Conservation (phyloP, 2,113 vertebrate species). For the Misgurnus anguillicaudatus region DNA sequence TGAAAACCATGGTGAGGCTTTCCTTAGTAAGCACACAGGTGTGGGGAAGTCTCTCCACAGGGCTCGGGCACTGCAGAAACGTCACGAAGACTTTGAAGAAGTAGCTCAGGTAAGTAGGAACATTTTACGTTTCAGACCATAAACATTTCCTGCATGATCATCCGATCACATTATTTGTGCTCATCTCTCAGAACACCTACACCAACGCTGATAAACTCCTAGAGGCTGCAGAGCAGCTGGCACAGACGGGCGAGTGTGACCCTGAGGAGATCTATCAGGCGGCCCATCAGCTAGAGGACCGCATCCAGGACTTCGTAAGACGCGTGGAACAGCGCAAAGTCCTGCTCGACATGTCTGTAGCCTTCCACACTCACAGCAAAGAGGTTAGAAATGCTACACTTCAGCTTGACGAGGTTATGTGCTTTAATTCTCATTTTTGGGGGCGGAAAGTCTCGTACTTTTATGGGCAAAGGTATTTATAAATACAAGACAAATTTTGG, state of each 20-base stretch:
- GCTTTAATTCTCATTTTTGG: too few relatives aligned
- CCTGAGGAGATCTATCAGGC: constrained; percentile 98
- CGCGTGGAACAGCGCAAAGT: constrained; percentile 96
- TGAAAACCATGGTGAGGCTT: constrained; percentile 97
- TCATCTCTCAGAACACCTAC: constrained; percentile 86
- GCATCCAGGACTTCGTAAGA: constrained; percentile 97
- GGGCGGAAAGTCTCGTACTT: too few relatives aligned
- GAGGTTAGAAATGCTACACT: constrained; percentile 70
- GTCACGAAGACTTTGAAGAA: constrained; percentile 97
- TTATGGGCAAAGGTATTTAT: too few relatives aligned
- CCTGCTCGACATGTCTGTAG: constrained; percentile 96
- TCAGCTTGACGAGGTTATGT: neutral
- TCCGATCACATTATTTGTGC: neutral
- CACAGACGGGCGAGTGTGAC: constrained; percentile 96
- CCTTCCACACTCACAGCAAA: constrained; percentile 96
- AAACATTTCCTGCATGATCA: neutral
- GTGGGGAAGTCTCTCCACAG: constrained; percentile 96
- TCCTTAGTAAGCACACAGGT: constrained; percentile 96
- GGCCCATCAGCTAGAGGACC: constrained; percentile 93
- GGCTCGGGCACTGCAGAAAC: constrained; percentile 93
- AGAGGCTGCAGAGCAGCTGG: constrained; percentile 95
- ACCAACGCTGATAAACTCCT: constrained; percentile 96
- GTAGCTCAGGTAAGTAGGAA: constrained; percentile 87
- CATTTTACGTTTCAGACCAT: neutral
- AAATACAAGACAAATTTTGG: too few relatives aligned